A percentile compares a stretch with the other conserved stretches of the same genome.
Conservation (phyloP, 2,888 invertebrate genomes). For the Trissolcus brochymenae region DNA sequence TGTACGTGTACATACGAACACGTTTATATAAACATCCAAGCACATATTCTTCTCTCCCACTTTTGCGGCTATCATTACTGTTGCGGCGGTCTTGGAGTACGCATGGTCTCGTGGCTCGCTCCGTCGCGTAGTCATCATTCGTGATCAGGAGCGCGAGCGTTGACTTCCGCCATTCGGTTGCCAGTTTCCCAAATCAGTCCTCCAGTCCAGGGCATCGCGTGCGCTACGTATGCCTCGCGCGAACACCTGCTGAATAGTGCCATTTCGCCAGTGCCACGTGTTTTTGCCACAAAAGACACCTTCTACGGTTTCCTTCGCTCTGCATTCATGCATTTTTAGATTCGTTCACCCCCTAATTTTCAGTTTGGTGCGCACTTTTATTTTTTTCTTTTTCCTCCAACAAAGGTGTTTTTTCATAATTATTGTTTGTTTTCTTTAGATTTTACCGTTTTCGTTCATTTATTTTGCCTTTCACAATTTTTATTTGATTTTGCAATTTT, state of each 20-base stretch:
- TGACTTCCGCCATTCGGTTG: conserved; percentile 46
- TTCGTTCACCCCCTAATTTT: too few relatives aligned
- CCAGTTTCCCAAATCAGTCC: conserved; percentile 29
- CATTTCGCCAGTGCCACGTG: conserved; percentile 48
- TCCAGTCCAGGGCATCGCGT: conserved; percentile 26
- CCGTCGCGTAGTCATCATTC: conserved; percentile 53
- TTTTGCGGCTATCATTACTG: conserved; percentile 69
- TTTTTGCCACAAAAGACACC: conserved; percentile 31
- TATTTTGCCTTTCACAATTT: too few relatives aligned
- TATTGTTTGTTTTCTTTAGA: too few relatives aligned
- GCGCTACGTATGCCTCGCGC: conserved; percentile 24
- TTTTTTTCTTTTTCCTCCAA: too few relatives aligned
- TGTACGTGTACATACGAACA: conserved; percentile 9
- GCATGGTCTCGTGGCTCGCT: conserved; percentile 56
- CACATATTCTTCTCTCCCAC: conserved; percentile 69
- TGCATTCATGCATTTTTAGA: too few relatives aligned
- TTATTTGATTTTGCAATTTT: too few relatives aligned
- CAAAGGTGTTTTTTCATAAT: too few relatives aligned
- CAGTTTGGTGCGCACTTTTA: too few relatives aligned
- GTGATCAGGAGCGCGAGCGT: conserved; percentile 56
- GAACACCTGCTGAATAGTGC: conserved; percentile 38
- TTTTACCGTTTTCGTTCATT: too few relatives aligned
- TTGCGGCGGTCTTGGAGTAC: conserved; percentile 65
- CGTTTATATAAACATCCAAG: conserved; percentile 14
- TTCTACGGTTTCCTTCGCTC: conserved; percentile 1